Evolutionary conservation across 2,113 vertebrate genomes (phyloP).

Genomic region (Actenoides lindsayi): DNA sequence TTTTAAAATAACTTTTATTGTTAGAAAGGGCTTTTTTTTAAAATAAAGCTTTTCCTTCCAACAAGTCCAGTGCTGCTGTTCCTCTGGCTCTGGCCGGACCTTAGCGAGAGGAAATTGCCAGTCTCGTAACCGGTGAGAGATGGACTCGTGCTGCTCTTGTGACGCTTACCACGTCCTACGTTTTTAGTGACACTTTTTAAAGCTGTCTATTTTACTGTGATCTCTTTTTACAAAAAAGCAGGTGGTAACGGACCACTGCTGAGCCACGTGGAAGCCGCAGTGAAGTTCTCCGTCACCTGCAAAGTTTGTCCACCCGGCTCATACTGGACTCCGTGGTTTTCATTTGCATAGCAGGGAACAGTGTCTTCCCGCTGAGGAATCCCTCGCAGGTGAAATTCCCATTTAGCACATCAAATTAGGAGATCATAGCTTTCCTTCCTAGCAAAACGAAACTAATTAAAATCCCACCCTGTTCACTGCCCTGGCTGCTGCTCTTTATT

Average conservation of each 20-base stretch:
- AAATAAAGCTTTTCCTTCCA: slow-evolving; percentile 58
- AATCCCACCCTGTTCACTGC: background rate
- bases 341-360: rapidly evolving
- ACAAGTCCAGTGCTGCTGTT: background rate
- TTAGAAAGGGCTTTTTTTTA: slow-evolving; percentile 45
- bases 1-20: slow-evolving; percentile 36
- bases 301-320: background rate
- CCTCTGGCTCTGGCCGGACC: background rate
- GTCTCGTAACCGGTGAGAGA: background rate
- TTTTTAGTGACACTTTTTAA: background rate
- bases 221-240: background rate
- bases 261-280: background rate
- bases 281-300: background rate
- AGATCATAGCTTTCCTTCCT: background rate
- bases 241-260: background rate
- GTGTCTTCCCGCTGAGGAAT: rapidly evolving
- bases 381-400: background rate
- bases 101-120: background rate
- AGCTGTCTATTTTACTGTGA: background rate
- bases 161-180: background rate
- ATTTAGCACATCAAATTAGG: background rate
- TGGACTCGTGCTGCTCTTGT: rapidly evolving
- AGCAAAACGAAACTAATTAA: background rate
- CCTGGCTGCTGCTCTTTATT: background rate
- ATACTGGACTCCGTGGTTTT: background rate